Percentiles rank a stretch among this genome's conserved stretches.
phyloP scores from a whole-genome alignment of 2,797 vertebrate species.

The Taeniopygia guttata region DNA sequence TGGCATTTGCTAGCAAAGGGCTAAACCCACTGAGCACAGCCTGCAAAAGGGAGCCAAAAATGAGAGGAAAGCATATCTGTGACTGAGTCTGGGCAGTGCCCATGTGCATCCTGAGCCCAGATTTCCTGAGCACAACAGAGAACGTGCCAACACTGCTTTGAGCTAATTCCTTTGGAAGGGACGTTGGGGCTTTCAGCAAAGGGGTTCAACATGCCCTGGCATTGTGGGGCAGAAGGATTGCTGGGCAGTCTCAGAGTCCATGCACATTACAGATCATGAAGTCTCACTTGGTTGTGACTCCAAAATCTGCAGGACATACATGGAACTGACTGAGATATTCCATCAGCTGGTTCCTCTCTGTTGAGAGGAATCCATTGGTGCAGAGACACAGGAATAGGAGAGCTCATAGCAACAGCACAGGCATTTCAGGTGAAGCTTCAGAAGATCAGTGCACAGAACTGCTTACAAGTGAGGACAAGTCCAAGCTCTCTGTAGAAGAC shows the following conservation, averaged over 20 bases:
- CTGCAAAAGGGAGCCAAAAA: background rate
- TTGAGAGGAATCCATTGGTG: background rate
- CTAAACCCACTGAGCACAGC: fast-evolving
- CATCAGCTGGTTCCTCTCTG: background rate
- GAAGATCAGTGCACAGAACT: background rate
- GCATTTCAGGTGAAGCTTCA: background rate
- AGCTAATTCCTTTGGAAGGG: background rate
- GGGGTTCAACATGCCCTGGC: background rate
- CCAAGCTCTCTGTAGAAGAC: background rate
- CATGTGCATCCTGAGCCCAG: background rate
- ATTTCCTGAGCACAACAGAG: background rate
- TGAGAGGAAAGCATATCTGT: fast-evolving
- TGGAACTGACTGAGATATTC: background rate
- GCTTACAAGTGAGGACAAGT: background rate
- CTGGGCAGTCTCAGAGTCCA: fast-evolving
- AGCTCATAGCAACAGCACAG: background rate
- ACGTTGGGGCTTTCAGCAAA: background rate
- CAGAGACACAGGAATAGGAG: background rate
- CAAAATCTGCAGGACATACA: background rate
- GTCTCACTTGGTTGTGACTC: background rate
- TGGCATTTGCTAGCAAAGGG: background rate
- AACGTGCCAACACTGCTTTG: background rate
- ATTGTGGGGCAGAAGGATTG: background rate
- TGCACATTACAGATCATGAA: fast-evolving
- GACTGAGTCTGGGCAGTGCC: background rate